Evolutionary conservation across 1,140 invertebrate species (phyloP).

Genomic region (Brachionus rotundiformis): DNA sequence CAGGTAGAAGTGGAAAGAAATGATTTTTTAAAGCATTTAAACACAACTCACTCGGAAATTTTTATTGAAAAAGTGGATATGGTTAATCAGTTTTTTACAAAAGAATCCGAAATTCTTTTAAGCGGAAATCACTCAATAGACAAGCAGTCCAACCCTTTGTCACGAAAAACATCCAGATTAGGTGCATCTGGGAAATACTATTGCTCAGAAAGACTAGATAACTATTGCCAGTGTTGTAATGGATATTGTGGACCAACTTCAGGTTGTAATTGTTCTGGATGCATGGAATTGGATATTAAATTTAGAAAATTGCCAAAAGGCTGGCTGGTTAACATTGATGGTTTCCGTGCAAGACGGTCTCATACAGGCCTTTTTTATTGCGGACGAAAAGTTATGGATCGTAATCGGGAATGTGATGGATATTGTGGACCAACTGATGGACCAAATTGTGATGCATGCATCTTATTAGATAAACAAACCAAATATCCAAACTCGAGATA

Average conservation of each 20-base stretch:
- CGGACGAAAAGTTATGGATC: background rate
- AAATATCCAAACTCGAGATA: background rate
- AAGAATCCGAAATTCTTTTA: no score
- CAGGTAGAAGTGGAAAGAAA: no score
- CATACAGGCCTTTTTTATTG: background rate
- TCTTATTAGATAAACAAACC: background rate
- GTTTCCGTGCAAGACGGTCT: background rate
- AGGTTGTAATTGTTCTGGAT: background rate
- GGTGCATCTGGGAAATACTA: background rate
- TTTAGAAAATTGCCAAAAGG: background rate
- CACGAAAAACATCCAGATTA: background rate
- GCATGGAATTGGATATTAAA: background rate
- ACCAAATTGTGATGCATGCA: background rate
- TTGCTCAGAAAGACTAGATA: background rate
- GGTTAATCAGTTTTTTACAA: no score
- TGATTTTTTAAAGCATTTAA: no score
- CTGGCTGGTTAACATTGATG: background rate
- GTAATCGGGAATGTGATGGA: background rate
- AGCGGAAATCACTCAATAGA: slow-evolving; percentile 9
- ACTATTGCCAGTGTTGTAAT: background rate
- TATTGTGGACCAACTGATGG: background rate
- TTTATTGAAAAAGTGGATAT: no score
- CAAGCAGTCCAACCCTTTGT: background rate
- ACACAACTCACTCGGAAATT: no score
- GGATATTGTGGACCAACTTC: background rate